Evolutionary conservation across 2,797 vertebrate species (phyloP), one percentile per base, ranked within the genome.

Genomic region (Chiroxiphia lanceolata): DNA sequence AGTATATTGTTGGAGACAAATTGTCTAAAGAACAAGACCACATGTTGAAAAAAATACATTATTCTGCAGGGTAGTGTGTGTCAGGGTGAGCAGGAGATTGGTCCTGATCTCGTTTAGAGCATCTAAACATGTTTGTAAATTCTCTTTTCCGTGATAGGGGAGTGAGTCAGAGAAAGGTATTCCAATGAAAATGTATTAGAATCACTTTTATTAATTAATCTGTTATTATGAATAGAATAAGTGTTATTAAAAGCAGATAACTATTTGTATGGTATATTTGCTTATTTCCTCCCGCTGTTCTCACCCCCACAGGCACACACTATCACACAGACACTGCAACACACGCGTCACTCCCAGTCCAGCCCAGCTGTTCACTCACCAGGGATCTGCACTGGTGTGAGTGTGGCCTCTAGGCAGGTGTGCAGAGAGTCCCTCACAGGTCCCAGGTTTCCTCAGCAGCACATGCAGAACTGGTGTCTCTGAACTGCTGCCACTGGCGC

Each of bases 231-330:
- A 68, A 9, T 34, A 33, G 20, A 59, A 42, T 64, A 47, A 80
- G 33, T 84, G 3, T 86, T 75, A 36, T 9, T 82, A 64, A 64
- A 87, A 65, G 22, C 34, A 63, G 78, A 4, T 26, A 22, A 20
- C 4, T 26, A 10, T 33, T 56, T 45, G 15, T 15, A 12, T 0
- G 2, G 15, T 47, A 12, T 14, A 3, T 34, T 48, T 71, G 20
- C 20, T 17, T 59, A 6, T 47, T 34, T 22, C 2, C 3, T 56
- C 10, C 25, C 1, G 0, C 13, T 34, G 13, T 17, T 75, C 19
- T 34, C n/a, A 15, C 4, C 8, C 3, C 3, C 16, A 1, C 1
- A 12, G 25, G 20, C 15, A 16, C 14, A 26, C 16, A 3, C 5
- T 29, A 1, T 40, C 15, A 15, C 34, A 16, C 31, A 11, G 63